Conservation (phyloP, 2,888 invertebrate genomes). For the Cryptus armator region DNA sequence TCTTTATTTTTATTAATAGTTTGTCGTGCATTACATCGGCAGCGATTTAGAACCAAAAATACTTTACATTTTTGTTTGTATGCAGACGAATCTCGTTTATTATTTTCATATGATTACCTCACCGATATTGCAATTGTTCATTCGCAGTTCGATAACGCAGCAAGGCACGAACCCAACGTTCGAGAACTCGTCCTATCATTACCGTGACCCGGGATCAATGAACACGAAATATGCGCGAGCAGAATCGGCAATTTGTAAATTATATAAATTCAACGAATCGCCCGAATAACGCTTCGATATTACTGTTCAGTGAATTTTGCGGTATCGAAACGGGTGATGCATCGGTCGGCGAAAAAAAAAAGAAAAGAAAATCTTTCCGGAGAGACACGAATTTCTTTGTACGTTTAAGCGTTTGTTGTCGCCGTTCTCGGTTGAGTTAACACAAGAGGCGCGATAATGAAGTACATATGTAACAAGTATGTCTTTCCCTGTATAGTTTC, state of each 20-base stretch:
- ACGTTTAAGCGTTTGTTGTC: not conserved
- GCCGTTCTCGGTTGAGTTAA: conserved; percentile 37
- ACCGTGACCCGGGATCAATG: conserved; percentile 75
- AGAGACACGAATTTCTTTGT: not conserved
- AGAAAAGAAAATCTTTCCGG: not conserved
- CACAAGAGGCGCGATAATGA: conserved; percentile 63
- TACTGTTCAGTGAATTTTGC: conserved; percentile 63
- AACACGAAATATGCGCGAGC: conserved; percentile 68
- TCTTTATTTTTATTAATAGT: conserved; percentile 38
- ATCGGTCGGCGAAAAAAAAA: conserved; percentile 1
- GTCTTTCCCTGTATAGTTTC: conserved; percentile 65
- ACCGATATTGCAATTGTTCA: conserved; percentile 67
- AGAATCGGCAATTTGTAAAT: conserved; percentile 68
- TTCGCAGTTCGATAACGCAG: conserved; percentile 61
- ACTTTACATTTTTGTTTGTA: conserved; percentile 28
- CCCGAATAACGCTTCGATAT: conserved; percentile 35
- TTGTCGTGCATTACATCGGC: conserved; percentile 32
- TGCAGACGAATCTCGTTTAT: conserved; percentile 59
- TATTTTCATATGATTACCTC: conserved; percentile 68
- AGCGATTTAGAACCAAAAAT: not conserved
- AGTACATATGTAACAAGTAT: conserved; percentile 72
- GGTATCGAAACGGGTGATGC: conserved; percentile 29
- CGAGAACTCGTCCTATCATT: conserved; percentile 45
- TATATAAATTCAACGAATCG: conserved; percentile 66
- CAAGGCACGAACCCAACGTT: conserved; percentile 35